A percentile compares a stretch with the other conserved stretches of the same genome.
Evolutionary conservation across 1,140 invertebrate species (phyloP).

Genomic region (Grapholita molesta): DNA sequence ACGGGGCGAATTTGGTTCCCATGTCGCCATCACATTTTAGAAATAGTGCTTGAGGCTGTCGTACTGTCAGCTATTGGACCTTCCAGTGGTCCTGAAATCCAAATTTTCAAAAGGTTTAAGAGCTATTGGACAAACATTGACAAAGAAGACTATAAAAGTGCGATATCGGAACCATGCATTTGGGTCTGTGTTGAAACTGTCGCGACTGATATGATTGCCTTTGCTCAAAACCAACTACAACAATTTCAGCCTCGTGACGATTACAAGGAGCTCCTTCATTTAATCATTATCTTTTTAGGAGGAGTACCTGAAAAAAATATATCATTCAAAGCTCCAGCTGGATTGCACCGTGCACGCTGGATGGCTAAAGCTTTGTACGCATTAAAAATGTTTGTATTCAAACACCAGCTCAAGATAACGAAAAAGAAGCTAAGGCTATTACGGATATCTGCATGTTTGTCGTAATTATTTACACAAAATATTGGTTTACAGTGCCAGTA

Average conservation of each 20-base stretch:
- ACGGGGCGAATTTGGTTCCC: constrained; percentile 42
- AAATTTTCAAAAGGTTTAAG: constrained; percentile 44
- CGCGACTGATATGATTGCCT: constrained; percentile 23
- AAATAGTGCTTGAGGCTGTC: constrained; percentile 39
- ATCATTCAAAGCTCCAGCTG: constrained; percentile 39
- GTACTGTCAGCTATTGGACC: constrained; percentile 28
- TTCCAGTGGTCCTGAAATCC: constrained; percentile 38
- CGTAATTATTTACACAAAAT: constrained; percentile 35
- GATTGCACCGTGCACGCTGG: constrained; percentile 45
- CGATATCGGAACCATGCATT: constrained; percentile 1
- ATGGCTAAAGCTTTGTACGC: constrained; percentile 60
- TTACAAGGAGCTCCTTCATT: constrained; percentile 39
- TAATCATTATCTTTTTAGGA: constrained; percentile 35
- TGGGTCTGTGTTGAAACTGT: constrained; percentile 2
- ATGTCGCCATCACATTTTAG: constrained; percentile 45
- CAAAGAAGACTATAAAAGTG: constrained; percentile 28
- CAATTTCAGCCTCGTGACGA: constrained; percentile 36
- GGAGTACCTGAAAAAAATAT: constrained; percentile 35
- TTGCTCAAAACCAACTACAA: constrained; percentile 26
- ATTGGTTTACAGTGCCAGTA: constrained; percentile 36
- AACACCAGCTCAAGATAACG: constrained; percentile 39
- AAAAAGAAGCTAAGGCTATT: constrained; percentile 35
- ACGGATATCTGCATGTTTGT: constrained; percentile 41
- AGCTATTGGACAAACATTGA: constrained; percentile 34
- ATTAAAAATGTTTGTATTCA: constrained; percentile 59